Evolutionary conservation across 35 echinoderm and acorn worm species (phyloP).

Genomic region (Apostichopus parvimensis): DNA sequence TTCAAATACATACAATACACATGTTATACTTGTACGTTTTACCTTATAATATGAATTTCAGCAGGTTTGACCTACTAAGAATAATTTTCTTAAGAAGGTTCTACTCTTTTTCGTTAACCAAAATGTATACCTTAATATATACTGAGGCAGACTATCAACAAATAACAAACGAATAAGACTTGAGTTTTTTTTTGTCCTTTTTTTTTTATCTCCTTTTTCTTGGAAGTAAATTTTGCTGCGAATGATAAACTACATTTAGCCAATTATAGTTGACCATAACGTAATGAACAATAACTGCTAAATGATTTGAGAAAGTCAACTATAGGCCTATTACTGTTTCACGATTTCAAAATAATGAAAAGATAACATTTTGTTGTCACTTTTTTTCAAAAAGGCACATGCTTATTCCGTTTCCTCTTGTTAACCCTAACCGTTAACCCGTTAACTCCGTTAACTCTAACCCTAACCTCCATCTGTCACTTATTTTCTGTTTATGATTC

Average conservation of each 20-base stretch:
- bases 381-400: neutral
- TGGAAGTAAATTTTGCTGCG: neutral
- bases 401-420: neutral
- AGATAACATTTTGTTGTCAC: neutral
- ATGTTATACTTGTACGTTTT: conserved; percentile 4
- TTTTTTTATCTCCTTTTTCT: neutral
- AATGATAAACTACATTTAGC: neutral
- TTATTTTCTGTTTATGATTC: too few relatives aligned
- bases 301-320: neutral
- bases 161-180: conserved; percentile 2
- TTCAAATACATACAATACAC: conserved; percentile 53
- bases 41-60: neutral
- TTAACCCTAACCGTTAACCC: too few relatives aligned
- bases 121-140: conserved; percentile 10
- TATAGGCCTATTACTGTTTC: neutral
- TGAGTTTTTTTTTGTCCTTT: neutral
- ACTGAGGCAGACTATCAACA: conserved; percentile 5
- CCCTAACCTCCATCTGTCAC: too few relatives aligned
- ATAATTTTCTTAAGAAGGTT: neutral
- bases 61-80: neutral
- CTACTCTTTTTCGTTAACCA: neutral
- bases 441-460: too few relatives aligned
- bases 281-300: neutral
- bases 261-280: neutral
- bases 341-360: conserved; percentile 9